These are phyloP conservation scores for Zaprionus nigranus DNA, from an alignment of 1,140 invertebrate species.

Conservation along the genomic window DNA sequence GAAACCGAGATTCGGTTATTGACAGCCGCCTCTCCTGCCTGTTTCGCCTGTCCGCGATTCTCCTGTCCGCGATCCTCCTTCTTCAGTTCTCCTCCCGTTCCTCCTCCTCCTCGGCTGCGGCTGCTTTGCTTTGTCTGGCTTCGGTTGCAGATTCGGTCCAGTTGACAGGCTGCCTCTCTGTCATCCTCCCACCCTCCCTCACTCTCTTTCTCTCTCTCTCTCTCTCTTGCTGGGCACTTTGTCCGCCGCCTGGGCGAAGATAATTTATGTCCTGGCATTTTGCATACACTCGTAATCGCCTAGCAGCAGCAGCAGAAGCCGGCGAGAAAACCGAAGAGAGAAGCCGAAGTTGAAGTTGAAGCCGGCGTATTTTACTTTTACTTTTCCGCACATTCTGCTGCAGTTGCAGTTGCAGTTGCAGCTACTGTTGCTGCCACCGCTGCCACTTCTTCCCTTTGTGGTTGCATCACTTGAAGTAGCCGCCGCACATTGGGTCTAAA, in stretches of 20 bases:
- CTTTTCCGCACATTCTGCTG: slow-evolving; percentile 54
- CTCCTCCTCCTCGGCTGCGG: neutral
- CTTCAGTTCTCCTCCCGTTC: neutral
- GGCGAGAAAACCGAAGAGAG: slow-evolving; percentile 6
- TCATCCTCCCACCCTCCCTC: neutral
- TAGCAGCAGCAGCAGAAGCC: slow-evolving; percentile 5
- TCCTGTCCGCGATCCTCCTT: neutral
- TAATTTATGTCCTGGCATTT: slow-evolving; percentile 76
- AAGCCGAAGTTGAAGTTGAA: neutral
- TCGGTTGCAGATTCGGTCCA: slow-evolving; percentile 13
- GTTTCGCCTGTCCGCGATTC: slow-evolving; percentile 1
- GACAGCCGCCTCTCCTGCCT: slow-evolving; percentile 30
- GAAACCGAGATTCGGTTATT: slow-evolving; percentile 51
- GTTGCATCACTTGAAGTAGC: slow-evolving; percentile 40
- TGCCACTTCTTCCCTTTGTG: slow-evolving; percentile 48
- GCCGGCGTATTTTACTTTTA: slow-evolving; percentile 76
- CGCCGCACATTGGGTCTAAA: slow-evolving; percentile 1
- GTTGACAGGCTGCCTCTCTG: slow-evolving; percentile 36
- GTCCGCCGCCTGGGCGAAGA: slow-evolving; percentile 71
- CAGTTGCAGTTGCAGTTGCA: slow-evolving; percentile 30
- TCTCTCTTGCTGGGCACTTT: slow-evolving; percentile 45
- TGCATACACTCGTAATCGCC: slow-evolving; percentile 49
- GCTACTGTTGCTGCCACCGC: slow-evolving; percentile 33
- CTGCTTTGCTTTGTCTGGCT: slow-evolving; percentile 15
- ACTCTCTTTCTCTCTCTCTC: neutral